Evolutionary conservation across 2,888 invertebrate genomes (phyloP).

Genomic region (Netelia melanura): DNA sequence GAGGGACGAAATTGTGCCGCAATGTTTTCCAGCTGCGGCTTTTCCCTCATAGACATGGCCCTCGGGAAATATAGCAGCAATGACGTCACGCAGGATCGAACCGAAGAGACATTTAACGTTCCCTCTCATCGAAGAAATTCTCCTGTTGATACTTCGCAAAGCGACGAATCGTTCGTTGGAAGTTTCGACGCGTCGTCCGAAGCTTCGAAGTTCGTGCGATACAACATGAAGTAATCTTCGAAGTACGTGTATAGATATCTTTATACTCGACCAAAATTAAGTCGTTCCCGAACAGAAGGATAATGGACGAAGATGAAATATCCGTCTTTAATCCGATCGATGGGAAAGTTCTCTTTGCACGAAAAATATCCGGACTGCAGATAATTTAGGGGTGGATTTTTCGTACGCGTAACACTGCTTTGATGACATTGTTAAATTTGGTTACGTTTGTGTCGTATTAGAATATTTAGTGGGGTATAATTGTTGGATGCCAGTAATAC

Average conservation of each 20-base stretch:
- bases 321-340: too few relatives aligned
- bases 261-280: too few relatives aligned
- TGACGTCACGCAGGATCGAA: slow-evolving; percentile 8
- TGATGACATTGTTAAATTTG: too few relatives aligned
- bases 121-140: slow-evolving; percentile 47
- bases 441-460: too few relatives aligned
- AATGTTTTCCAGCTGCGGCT: slow-evolving; percentile 88
- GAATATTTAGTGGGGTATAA: too few relatives aligned
- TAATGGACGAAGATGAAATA: too few relatives aligned
- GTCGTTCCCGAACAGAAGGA: too few relatives aligned
- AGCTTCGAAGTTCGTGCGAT: slow-evolving; percentile 69
- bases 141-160: slow-evolving; percentile 54
- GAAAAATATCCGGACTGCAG: too few relatives aligned
- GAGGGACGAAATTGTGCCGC: slow-evolving; percentile 86
- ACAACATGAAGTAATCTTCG: slow-evolving; percentile 77
- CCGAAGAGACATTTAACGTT: slow-evolving; percentile 47
- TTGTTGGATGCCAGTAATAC: too few relatives aligned
- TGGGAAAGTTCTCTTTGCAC: too few relatives aligned
- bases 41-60: slow-evolving; percentile 90
- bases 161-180: slow-evolving; percentile 65
- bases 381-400: too few relatives aligned
- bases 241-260: neutral
- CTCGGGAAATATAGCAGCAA: slow-evolving; percentile 85
- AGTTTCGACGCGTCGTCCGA: slow-evolving; percentile 67
- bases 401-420: too few relatives aligned